Base-by-base conservation (phyloP, 2,888 invertebrate species). In the Orthosia cruda region DNA sequence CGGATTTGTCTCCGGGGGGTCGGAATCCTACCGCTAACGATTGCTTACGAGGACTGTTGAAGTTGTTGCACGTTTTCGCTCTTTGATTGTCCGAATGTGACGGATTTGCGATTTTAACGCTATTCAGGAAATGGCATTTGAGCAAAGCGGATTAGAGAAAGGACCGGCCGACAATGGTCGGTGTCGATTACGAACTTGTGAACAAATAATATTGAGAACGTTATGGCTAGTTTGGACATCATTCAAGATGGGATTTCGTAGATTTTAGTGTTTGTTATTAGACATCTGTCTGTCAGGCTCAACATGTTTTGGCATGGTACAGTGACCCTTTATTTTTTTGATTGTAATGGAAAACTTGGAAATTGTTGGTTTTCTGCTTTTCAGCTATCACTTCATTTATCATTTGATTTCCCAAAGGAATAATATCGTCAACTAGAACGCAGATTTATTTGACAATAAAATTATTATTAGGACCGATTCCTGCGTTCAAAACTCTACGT, bases 61-160 rank as follows among this genome's bases (percentile, higher is more conserved):
- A 90, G 87, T 91, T 91, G 89, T 90, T 90, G 91, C 89, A 90
- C 89, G 91, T 93, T 92, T 92, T 91, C 91, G 92, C 93, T 92
- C 90, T 94, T 94, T 93, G 94, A 95, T 95, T 95, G 95, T 95
- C 94, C 93, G 93, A 95, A 94, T 94, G 94, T 93, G 93, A 94
- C 92, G 93, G 94, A 94, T 95, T 94, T 94, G 94, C 92, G 93
- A 93, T 91, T 92, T 91, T 88, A 90, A 91, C 88, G 88, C 89
- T 89, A 89, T 93, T 93, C 89, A 84, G 87, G 89, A 90, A 91
- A 89, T 88, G 89, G 91, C 91, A 91, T 93, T 93, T 91, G 91
- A 91, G 91, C 85, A 93, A 93, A 94, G 93, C 88, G 95, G 93
- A 92, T 93, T 93, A 92, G 83, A 91, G 86, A 90, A 86, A 86